Evolutionary conservation across 2,888 invertebrate species (phyloP), one percentile per base, ranked within the genome.

Genomic region (Platypus cylindrus): DNA sequence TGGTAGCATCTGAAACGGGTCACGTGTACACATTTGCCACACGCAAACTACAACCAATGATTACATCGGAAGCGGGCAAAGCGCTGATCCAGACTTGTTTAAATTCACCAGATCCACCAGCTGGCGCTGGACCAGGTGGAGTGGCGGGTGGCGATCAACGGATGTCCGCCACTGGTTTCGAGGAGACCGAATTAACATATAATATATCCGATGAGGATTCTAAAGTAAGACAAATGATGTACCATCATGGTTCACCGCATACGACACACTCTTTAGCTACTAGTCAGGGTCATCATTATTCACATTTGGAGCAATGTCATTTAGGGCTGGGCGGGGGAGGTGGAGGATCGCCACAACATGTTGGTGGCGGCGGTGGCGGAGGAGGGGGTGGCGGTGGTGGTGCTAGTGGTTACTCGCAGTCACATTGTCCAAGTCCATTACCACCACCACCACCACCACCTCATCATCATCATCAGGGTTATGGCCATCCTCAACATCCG

Each of bases 11-110:
- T 46, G 97, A 95, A 66, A 97, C 97, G 13, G 97, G 97, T 34
- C 98, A 98, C 68, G 98, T 99, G 55, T 99, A 98, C 70, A 98
- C 98, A 44, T 98, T 97, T 68, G 97, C 98, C 45, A 98, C 98
- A 49, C 77, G 94, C 50, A 94, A 94, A 64, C 74, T 99, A 34
- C 94, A 95, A 65, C 98, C 98, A 48, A 98, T 98, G 95, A 97
- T 99, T 63, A 95, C 94, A 30, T 94, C 94, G 49, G 86, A 87
- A 61, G 84, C 86, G 40, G 97, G 97, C 49, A 97, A 98, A 65
- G 85, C 93, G 46, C 72, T 98, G 50, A 98, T 98, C 56, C 97
- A 98, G 69, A 95, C 94, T 50, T 98, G 98, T 65, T 77, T 98
- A 44, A 95, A 95, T 66, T 90, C 93, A 30, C 95, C 94, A 28